Base-by-base conservation (phyloP, 2,888 invertebrate genomes). In the Nycteola revayana region DNA sequence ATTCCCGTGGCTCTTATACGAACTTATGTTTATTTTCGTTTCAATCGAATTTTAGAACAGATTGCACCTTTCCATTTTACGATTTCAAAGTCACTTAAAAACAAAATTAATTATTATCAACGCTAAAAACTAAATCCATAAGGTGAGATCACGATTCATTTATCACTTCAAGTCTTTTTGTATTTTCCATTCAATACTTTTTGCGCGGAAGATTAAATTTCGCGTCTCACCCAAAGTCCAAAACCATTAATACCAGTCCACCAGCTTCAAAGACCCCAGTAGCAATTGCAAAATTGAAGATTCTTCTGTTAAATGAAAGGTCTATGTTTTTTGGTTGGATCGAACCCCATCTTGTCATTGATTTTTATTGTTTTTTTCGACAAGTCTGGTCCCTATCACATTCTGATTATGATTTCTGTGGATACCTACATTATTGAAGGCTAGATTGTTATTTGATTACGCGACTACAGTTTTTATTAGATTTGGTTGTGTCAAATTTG, bases 141-240 rank as follows among this genome's bases (percentile, higher is more conserved):
- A 62, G 48, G 49, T 54, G 62, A 67, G 61, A 60, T 75, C 76
- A 66, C 63, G 66, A 43, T 75, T 67, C 78, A 86, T 87, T 85
- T 83, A 86, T 87, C 87, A 87, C 77, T 60, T 65, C 46, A 44
- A 47, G 50, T 57, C 80, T 86, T 86, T 85, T 86, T 87, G 75
- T 81, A 70, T 69, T 56, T 57, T 73, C 82, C 72, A 81, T 86
- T 84, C 80, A 80, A 80, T 79, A 82, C 86, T 87, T 87, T 87
- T 86, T 87, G 85, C 69, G 68, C 57, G 69, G 67, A 71, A 87
- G 87, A 87, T 87, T 87, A 85, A 87, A 86, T 87, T 86, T 86
- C 80, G 67, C 75, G 77, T 74, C 78, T 74, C 76, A 70, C 65
- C 76, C 71, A 68, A 74, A 64, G 71, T 75, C 69, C 67, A 62